Base-by-base conservation (phyloP, 2,113 vertebrate species). In the Archocentrus centrarchus region DNA sequence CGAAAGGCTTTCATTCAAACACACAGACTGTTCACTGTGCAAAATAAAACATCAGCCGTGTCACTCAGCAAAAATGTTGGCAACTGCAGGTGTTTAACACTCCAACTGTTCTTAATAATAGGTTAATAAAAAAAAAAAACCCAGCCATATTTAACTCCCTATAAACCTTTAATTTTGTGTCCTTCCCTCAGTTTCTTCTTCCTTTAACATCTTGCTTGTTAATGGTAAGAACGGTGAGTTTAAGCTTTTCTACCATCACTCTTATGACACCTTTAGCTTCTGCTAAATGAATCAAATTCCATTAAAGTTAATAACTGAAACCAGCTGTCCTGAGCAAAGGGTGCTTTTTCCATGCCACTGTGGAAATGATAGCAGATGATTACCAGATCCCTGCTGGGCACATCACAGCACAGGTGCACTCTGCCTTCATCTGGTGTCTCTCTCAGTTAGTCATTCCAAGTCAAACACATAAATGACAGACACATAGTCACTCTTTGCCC, bases 291-390 rank as follows among this genome's bases (percentile, higher is more conserved):
- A 73, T 73, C 47, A 73, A 55, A 55, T 73, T 73, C 68, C 39
- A 55, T 5, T 22, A 50, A 80, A 75, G 59, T 55, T 18, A 81
- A 58, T 68, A 75, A 83, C n/a, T 55, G 11, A 76, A 86, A 62
- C 37, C 76, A 84, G 59, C 44, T 81, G 77, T 85, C 39, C 24
- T 11, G n/a, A 78, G 75, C 11, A 81, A 81, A 64, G 57, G 39
- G 32, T 50, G 17, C 39, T 41, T 82, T 84, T 70, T 44, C 24
- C 44, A 6, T 17, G 47, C 60, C 60, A 59, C n/a, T 57, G 55
- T 59, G 70, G 77, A 68, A 53, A 60, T 59, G 30, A 44, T 73
- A 77, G 39, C 87, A 64, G 66, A 82, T 81, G 64, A 86, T 87
- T 55, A 80, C 44, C 63, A 77, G 81, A 68, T 80, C 30, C 84